Evolutionary conservation across 2,888 invertebrate species (phyloP), one percentile per base, ranked within the genome.

Genomic region (Cordilura impudica): DNA sequence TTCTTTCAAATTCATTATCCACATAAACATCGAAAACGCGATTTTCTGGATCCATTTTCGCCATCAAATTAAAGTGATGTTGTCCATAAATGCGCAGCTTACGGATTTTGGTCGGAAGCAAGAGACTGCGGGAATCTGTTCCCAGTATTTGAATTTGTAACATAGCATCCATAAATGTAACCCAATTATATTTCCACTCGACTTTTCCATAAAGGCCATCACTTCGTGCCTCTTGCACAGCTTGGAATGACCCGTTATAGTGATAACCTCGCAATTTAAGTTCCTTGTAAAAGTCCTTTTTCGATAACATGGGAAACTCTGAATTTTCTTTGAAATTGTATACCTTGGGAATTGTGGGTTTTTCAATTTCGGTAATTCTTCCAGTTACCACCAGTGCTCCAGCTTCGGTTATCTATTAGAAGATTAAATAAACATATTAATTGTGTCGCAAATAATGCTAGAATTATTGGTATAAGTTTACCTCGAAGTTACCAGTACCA

Each of bases 131-230:
- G 0, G 93, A 92, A 81, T 94, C 93, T 71, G 93, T 91, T 23
- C 93, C 92, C 23, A 96, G 87, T 58, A 97, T 93, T 84, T 93
- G 92, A 84, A 95, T 93, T 89, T 98, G 97, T 12, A 98, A 91
- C 93, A 98, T 94, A 35, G 95, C 95, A 90, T 98, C 97, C 90
- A 98, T 92, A 88, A 96, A 96, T 2, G 95, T 92, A 6, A 95
- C 94, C 97, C 97, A 98, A 89, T 96, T 95, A 84, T 94, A 94
- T 58, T 92, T 91, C 96, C 96, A 97, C 63, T 91, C 88, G 5
- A 84, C 87, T 86, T 85, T 84, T 4, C 90, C 90, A 23, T 83
- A 86, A 0, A 86, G 66, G 0, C 90, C 90, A 82, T 90, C 89
- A 1, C 86, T 81, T 0, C 90, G 86, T 0, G 89, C 89, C 7